Base-by-base conservation (phyloP, 1,140 invertebrate species). In the Venustaconcha ellipsiformis region DNA sequence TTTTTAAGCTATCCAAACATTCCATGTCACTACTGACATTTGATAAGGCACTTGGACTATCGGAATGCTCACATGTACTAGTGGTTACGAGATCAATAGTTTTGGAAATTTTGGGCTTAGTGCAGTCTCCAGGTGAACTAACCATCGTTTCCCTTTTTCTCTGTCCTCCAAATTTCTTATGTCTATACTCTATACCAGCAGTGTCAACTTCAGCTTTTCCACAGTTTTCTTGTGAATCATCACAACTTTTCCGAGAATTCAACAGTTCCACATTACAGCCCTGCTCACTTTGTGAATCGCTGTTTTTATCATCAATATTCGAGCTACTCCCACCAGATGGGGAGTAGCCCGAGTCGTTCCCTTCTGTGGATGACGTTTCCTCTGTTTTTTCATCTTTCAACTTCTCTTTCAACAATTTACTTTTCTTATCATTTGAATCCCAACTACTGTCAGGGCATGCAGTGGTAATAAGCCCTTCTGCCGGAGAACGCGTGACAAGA, bases 391-490 rank as follows among this genome's bases (percentile, higher is more conserved):
- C 70, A 70, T 63, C 70, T 67, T 58, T 70, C 67, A 13, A 62
- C 56, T 15, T 15, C 62, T 70, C 72, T 70, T 56, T 37, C 64
- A 26, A 75, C 69, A 67, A 59, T 78, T 62, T 58, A 48, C 1
- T 58, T 62, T 62, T 62, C n/a, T 62, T 30, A 60, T 60, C 30
- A 30, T 3, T 5, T 20, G 73, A 67, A 63, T 86, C 84, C 62
- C 76, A 84, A 67, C 84, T 86, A 73, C 86, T 87, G 62, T 87
- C 86, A 17, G 86, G 84, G 62, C 84, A 85, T 57, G 81, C 82
- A 59, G 78, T 75, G 1, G 81, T 81, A 5, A 81, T 81, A 14
- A 80, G 80, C 17, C 76, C 76, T 56, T 87, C 86, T 8, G 86
- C 84, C 14, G 81, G 76, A 62, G 79, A 74, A 70, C 75, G 80